phyloP scores from a whole-genome alignment of 2,888 invertebrate genomes.

The Polyploca ridens region DNA sequence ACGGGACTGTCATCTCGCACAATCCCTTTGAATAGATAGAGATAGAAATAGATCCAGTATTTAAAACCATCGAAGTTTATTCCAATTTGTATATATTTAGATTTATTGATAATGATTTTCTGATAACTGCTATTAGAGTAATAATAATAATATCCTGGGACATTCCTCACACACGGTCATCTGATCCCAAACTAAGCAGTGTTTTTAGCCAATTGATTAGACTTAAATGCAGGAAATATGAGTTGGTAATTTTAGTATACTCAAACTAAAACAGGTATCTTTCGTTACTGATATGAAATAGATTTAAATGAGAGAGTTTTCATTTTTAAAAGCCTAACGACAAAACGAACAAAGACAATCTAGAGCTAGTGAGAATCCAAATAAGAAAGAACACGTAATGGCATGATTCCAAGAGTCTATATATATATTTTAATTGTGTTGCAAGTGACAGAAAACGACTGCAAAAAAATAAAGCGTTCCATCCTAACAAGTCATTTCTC shows the following conservation, averaged over 20 bases:
- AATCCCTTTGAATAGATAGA: slow-evolving; percentile 13
- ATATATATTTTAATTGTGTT: neutral
- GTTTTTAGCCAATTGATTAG: no score
- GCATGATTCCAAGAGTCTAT: slow-evolving; percentile 21
- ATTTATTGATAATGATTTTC: neutral
- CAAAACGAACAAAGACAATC: neutral
- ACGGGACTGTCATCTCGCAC: slow-evolving; percentile 14
- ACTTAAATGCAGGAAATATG: no score
- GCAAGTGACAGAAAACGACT: neutral
- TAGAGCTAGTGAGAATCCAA: neutral
- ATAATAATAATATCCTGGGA: no score
- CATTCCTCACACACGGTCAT: no score
- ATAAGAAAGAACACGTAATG: neutral
- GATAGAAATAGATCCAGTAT: neutral
- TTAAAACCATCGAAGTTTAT: neutral
- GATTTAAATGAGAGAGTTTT: no score
- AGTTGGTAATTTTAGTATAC: no score
- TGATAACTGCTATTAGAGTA: neutral
- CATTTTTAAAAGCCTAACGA: neutral
- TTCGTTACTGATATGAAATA: no score
- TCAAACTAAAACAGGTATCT: no score
- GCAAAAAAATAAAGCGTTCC: neutral
- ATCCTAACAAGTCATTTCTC: slow-evolving; percentile 5
- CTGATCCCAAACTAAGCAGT: no score
- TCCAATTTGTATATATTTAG: neutral